Base-by-base conservation (phyloP, 2,888 invertebrate species). In the Drosophila antonietae region DNA sequence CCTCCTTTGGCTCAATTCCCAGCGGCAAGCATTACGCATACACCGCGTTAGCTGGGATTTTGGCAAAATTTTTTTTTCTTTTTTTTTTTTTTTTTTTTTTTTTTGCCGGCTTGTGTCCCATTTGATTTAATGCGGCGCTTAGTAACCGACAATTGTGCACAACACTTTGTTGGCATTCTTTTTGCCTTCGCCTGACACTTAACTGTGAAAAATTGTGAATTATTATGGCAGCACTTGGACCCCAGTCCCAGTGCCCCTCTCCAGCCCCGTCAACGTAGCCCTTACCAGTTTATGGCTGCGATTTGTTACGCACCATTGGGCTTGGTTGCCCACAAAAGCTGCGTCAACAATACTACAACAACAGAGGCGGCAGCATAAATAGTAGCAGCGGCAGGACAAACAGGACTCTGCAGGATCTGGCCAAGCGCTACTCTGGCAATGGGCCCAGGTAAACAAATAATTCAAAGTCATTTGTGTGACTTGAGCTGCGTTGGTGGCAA, bases 161-260 rank as follows among this genome's bases (percentile, higher is more conserved):
- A 68, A 68, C 59, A 68, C 68, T 69, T 69, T 68, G 68, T 52
- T 80, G 77, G 69, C 82, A 71, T 71, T 80, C 62, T 53, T 71
- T 80, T 73, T 73, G 79, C 79, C 63, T 47, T 56, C 61, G 56
- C 85, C 86, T 90, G 87, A 87, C 87, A 90, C 90, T 87, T 87
- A 86, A 80, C 90, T 78, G 81, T 88, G 90, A 87, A 87, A 87
- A 88, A 87, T 90, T 90, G 84, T 90, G 89, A 87, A 90, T 87
- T 90, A 87, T 87, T 90, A 86, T 88, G 83, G 80, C 80, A 76
- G 80, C 70, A 56, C 73, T 76, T 33, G 68, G 68, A 43, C 35
- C 35, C 35, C 28, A n/a, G 20, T 14, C 8, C 39, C 39, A 33
- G n/a, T 8, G 33, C 15, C 9, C 9, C n/a, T 44, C 31, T 23